Conservation (phyloP, 2,113 vertebrate genomes). For the Lonchura striata region DNA sequence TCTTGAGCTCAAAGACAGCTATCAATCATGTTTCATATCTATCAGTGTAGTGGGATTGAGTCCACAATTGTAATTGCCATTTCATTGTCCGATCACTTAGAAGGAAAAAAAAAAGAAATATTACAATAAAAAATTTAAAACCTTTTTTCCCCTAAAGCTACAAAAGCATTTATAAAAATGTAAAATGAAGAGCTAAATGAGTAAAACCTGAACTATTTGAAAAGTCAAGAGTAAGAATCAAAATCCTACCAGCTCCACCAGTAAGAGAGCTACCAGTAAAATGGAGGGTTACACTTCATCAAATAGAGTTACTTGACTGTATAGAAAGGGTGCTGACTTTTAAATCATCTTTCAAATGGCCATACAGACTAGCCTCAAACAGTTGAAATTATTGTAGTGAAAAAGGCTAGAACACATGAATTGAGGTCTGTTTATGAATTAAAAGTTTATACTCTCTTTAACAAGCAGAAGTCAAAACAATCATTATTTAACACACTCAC, state of each 20-base stretch:
- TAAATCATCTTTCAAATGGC: background rate
- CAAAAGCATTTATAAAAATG: background rate
- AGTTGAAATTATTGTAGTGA: background rate
- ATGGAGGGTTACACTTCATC: background rate
- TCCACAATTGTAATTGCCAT: background rate
- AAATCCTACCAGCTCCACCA: background rate
- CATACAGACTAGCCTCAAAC: background rate
- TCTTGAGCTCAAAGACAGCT: background rate
- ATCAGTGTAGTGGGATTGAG: background rate
- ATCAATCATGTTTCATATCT: background rate
- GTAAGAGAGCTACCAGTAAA: background rate
- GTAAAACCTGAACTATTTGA: background rate
- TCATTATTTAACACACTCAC: background rate
- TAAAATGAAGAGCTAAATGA: background rate
- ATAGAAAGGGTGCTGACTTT: background rate
- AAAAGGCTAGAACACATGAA: background rate
- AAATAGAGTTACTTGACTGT: background rate
- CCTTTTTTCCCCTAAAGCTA: rapidly evolving
- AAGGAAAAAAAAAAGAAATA: background rate
- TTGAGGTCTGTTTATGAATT: background rate
- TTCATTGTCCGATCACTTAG: background rate
- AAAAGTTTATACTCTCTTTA: background rate
- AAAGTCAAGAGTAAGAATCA: background rate
- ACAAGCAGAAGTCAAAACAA: background rate
- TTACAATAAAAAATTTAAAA: background rate